Conservation (phyloP, 2,888 invertebrate species). For the Hirtodrosophila duncani region DNA sequence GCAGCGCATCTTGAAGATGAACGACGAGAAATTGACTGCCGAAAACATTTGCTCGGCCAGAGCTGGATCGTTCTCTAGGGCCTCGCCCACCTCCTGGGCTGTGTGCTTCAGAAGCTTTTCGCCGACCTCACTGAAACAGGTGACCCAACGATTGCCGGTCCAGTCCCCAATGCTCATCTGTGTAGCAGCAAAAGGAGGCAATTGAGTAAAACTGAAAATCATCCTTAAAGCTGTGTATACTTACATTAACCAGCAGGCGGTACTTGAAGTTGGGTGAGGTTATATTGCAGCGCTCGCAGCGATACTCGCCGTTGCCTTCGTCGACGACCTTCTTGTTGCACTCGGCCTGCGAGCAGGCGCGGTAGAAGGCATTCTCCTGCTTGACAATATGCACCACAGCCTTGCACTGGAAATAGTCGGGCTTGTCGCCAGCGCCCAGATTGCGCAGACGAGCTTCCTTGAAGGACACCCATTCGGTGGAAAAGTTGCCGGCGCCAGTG, state of each 20-base stretch:
- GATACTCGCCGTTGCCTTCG: slow-evolving; percentile 89
- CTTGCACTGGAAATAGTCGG: slow-evolving; percentile 89
- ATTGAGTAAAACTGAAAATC: no score
- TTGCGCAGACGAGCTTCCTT: slow-evolving; percentile 85
- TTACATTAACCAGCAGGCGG: slow-evolving; percentile 88
- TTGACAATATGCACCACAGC: slow-evolving; percentile 88
- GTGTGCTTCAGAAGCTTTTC: slow-evolving; percentile 86
- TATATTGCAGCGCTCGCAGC: slow-evolving; percentile 96
- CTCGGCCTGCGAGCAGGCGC: slow-evolving; percentile 91
- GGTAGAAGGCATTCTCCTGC: slow-evolving; percentile 91
- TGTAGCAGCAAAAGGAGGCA: not conserved
- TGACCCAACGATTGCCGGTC: slow-evolving; percentile 92
- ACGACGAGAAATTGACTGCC: slow-evolving; percentile 87
- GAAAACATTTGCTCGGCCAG: slow-evolving; percentile 85
- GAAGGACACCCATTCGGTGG: slow-evolving; percentile 86
- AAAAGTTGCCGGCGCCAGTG: slow-evolving; percentile 78
- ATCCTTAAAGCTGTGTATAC: no score
- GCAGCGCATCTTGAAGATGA: slow-evolving; percentile 89
- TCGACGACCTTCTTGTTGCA: slow-evolving; percentile 98
- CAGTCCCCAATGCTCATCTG: slow-evolving; percentile 92
- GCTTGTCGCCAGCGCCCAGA: slow-evolving; percentile 86
- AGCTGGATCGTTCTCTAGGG: slow-evolving; percentile 84
- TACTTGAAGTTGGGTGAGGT: slow-evolving; percentile 92
- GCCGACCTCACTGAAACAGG: slow-evolving; percentile 91
- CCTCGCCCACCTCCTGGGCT: slow-evolving; percentile 88